phyloP scores from a whole-genome alignment of 1,140 invertebrate genomes.

The Epicauta chinensis region DNA sequence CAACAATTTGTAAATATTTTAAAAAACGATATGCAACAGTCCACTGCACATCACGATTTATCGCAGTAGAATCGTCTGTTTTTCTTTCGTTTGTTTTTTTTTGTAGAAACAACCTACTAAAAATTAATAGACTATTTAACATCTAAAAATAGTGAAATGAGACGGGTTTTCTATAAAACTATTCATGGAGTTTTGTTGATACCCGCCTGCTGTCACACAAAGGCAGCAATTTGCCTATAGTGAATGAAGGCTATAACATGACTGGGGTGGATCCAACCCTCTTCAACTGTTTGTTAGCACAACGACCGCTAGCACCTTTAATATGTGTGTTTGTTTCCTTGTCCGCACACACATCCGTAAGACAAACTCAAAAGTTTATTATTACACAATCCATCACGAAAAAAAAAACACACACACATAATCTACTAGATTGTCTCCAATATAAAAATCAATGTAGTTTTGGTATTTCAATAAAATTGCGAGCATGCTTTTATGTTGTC shows the following conservation, averaged over 20 bases:
- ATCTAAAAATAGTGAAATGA: conserved; percentile 15
- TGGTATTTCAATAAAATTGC: not conserved
- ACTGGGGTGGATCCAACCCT: conserved; percentile 9
- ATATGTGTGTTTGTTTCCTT: not conserved
- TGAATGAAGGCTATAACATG: conserved; percentile 10
- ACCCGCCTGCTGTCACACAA: conserved; percentile 10
- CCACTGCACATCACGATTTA: too few species aligned
- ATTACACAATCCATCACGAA: too few species aligned
- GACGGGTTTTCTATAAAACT: not conserved
- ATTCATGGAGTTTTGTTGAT: conserved; percentile 10
- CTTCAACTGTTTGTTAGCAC: conserved; percentile 8
- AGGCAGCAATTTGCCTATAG: conserved; percentile 16
- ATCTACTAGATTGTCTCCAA: too few species aligned
- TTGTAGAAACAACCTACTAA: not conserved
- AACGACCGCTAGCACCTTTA: conserved; percentile 12
- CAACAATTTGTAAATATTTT: too few species aligned
- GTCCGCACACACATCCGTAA: not conserved
- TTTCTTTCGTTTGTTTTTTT: too few species aligned
- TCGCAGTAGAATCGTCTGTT: too few species aligned
- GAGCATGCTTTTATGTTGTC: conserved; percentile 7
- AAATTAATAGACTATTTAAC: conserved; percentile 12
- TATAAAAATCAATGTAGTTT: too few species aligned
- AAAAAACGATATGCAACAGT: too few species aligned
- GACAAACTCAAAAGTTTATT: conserved; percentile 14
- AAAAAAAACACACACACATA: too few species aligned